Conservation (phyloP, 2,888 invertebrate genomes). For the Oligia strigilis region DNA sequence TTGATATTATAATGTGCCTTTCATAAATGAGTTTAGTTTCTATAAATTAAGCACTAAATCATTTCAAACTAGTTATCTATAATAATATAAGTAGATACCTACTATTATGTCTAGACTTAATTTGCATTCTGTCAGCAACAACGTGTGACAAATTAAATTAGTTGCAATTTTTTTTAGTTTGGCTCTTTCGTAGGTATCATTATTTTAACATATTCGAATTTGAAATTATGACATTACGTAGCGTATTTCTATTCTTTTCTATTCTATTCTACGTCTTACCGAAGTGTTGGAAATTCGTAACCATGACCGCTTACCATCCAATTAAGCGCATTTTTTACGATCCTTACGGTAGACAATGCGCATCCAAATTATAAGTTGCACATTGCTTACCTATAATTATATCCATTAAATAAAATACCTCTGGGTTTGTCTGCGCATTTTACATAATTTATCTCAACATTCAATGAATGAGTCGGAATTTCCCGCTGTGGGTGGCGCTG, state of each 20-base stretch:
- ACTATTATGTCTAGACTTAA: neutral
- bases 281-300: slow-evolving; percentile 14
- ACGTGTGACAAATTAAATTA: neutral
- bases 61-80: slow-evolving; percentile 1
- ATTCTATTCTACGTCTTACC: too few relatives aligned
- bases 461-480: slow-evolving; percentile 50
- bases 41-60: neutral
- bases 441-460: slow-evolving; percentile 20
- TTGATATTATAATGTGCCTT: neutral
- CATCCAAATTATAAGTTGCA: slow-evolving; percentile 46
- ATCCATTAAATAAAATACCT: slow-evolving; percentile 47
- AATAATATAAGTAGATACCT: neutral
- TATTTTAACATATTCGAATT: slow-evolving; percentile 7
- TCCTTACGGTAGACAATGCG: slow-evolving; percentile 19
- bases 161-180: slow-evolving; percentile 4
- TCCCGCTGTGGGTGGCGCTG: slow-evolving; percentile 35
- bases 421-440: slow-evolving; percentile 19
- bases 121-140: neutral
- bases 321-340: slow-evolving; percentile 45
- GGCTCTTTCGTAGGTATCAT: neutral
- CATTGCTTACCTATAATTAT: slow-evolving; percentile 41
- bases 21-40: too few relatives aligned
- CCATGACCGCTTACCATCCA: slow-evolving; percentile 47
- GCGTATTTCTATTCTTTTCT: too few relatives aligned
- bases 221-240: slow-evolving; percentile 24